These are phyloP conservation scores for Folsomia manolachei DNA, from an alignment of 2,888 invertebrate genomes.

Conservation along the genomic window DNA sequence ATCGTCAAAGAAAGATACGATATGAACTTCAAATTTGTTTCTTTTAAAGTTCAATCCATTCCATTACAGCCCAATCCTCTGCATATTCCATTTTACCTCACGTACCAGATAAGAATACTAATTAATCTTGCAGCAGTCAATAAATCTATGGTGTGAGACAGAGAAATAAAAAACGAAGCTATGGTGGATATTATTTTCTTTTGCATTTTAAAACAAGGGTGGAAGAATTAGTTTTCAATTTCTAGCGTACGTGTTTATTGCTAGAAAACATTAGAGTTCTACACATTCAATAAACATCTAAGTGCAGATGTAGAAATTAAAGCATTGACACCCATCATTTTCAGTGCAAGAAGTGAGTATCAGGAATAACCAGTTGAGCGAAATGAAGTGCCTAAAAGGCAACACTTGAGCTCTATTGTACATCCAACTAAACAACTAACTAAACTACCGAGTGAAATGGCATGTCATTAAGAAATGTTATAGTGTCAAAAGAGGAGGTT, in stretches of 20 bases:
- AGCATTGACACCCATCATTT: neutral
- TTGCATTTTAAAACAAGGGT: neutral
- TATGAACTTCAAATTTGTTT: no score
- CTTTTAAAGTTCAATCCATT: no score
- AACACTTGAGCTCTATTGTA: neutral
- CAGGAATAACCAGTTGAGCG: neutral
- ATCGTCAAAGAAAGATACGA: no score
- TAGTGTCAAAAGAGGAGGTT: neutral
- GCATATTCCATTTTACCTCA: neutral
- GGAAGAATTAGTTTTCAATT: neutral
- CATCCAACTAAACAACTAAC: constrained; percentile 3
- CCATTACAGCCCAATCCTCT: no score
- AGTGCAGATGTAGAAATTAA: neutral
- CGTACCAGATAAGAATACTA: constrained; percentile 20
- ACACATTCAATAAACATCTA: no score
- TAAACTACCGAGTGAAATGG: constrained; percentile 14
- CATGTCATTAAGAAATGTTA: constrained; percentile 13
- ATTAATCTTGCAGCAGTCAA: constrained; percentile 13
- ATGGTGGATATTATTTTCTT: no score
- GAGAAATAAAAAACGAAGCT: neutral
- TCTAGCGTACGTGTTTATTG: neutral
- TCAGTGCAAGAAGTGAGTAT: neutral
- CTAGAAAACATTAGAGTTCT: neutral
- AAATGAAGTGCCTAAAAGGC: neutral
- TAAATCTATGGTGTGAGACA: no score